Evolutionary conservation across 2,888 invertebrate genomes (phyloP), one percentile per base, ranked within the genome.

Genomic region (Cylloceria caligata): DNA sequence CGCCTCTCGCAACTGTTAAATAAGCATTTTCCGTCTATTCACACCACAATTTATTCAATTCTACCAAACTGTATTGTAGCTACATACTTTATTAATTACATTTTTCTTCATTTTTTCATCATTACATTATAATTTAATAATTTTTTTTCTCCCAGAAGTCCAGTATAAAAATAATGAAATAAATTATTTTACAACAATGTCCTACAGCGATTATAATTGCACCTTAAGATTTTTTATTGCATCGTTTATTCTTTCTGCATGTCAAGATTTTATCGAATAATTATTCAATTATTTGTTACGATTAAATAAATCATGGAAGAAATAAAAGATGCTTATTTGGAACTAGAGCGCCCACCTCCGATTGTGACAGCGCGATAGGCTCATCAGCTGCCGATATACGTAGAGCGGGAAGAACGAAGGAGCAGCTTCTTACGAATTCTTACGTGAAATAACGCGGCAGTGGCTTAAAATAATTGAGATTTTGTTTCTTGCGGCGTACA

Each of bases 381-480:
- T 80, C 47, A 34, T 68, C 11, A 65, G 64, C 65, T 47, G 57
- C 60, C 47, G 27, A 64, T 47, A 9, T 19, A 34, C 36, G 27
- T 7, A 42, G 11, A 64, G 45, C n/a, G 21, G 24, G 39, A 21
- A 27, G 55, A 57, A 30, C 24, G 24, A 24, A 57, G 21, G 27
- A 30, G 27, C 55, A 45, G 69, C 62, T 16, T 64, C 34, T 39
- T 16, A 27, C 52, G 13, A 71, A 49, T 60, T 71, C 49, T 42
- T 42, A 57, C 34, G 47, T 36, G 27, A 67, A 60, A 67, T 79
- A 45, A 45, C 55, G 65, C 52, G 72, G 79, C 82, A 75, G 82
- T 79, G 65, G 68, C 16, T 68, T 21, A 19, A n/a, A n/a, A 13
- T n/a, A 57, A 77, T 57, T 11, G 16, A 19, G 7, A n/a, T n/a